These are phyloP conservation scores for Dromius quadrimaculatus DNA, from an alignment of 2,888 invertebrate genomes.

Conservation along the genomic window DNA sequence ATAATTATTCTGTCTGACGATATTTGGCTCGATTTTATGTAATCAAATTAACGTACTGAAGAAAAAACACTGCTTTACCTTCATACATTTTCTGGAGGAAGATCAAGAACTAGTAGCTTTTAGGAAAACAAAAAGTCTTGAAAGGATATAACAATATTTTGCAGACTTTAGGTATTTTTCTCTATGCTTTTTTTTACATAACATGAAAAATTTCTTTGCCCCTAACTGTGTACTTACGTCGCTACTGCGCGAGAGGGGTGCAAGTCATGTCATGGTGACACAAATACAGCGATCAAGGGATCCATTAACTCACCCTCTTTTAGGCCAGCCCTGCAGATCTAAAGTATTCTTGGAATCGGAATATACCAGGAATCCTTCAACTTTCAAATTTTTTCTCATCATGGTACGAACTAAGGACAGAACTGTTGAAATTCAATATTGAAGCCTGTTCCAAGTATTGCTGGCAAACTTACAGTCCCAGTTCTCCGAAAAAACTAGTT, in stretches of 20 bases:
- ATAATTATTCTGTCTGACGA: too few relatives aligned
- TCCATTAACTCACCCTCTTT: slow-evolving; percentile 48
- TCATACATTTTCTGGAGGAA: too few relatives aligned
- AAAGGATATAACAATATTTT: neutral
- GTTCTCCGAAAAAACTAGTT: too few relatives aligned
- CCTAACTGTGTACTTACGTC: slow-evolving; percentile 27
- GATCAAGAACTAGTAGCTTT: slow-evolving; percentile 19
- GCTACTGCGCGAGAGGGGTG: slow-evolving; percentile 2
- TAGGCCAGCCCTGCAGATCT: slow-evolving; percentile 23
- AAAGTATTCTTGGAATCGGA: slow-evolving; percentile 16
- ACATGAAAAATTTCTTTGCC: slow-evolving; percentile 47
- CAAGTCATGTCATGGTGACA: slow-evolving; percentile 49
- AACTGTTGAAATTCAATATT: too few relatives aligned
- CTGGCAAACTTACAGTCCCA: too few relatives aligned
- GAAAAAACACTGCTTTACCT: too few relatives aligned
- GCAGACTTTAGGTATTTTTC: slow-evolving; percentile 16
- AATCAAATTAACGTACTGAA: too few relatives aligned
- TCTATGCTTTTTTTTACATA: slow-evolving; percentile 42
- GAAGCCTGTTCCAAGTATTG: too few relatives aligned
- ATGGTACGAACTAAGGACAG: too few relatives aligned
- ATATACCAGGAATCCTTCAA: slow-evolving; percentile 5
- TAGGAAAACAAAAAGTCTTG: slow-evolving; percentile 29
- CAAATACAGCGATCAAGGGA: slow-evolving; percentile 26
- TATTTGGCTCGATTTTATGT: too few relatives aligned
- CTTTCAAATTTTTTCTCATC: too few relatives aligned